These are phyloP conservation scores for Sarcophaga peregrina DNA, from an alignment of 1,140 invertebrate species.

Conservation along the genomic window DNA sequence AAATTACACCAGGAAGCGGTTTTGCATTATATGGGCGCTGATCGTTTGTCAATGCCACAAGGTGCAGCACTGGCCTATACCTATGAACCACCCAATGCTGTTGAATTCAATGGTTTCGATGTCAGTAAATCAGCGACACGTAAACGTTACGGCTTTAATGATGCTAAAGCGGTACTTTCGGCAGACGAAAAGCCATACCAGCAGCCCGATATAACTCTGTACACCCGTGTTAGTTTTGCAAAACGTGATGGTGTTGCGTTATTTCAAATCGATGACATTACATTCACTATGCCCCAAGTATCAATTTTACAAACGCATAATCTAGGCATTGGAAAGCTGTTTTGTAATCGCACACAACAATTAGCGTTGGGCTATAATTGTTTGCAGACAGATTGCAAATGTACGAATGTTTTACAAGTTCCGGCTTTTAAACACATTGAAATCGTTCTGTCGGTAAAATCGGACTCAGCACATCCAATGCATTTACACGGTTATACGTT, in stretches of 20 bases:
- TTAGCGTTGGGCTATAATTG: slow-evolving; percentile 57
- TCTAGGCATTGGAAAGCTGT: slow-evolving; percentile 56
- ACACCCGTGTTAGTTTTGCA: slow-evolving; percentile 58
- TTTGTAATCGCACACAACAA: slow-evolving; percentile 60
- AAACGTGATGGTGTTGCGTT: slow-evolving; percentile 52
- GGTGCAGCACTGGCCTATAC: slow-evolving; percentile 51
- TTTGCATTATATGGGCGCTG: slow-evolving; percentile 58
- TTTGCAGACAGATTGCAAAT: slow-evolving; percentile 54
- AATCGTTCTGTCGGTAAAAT: slow-evolving; percentile 58
- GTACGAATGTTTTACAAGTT: slow-evolving; percentile 63
- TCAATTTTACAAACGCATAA: slow-evolving; percentile 61
- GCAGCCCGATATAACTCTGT: slow-evolving; percentile 51
- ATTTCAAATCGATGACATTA: slow-evolving; percentile 64
- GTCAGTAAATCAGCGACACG: slow-evolving; percentile 3
- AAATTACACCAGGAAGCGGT: slow-evolving; percentile 61
- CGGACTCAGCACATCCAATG: slow-evolving; percentile 57
- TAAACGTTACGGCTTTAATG: slow-evolving; percentile 49
- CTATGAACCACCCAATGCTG: slow-evolving; percentile 53
- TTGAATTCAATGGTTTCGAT: slow-evolving; percentile 55
- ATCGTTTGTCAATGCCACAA: slow-evolving; percentile 48
- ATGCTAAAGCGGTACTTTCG: slow-evolving; percentile 47
- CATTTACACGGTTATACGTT: slow-evolving; percentile 64
- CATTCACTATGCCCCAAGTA: slow-evolving; percentile 58
- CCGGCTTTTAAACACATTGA: slow-evolving; percentile 59
- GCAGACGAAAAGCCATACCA: slow-evolving; percentile 45